Base-by-base conservation (phyloP, 2,888 invertebrate genomes). In the Caenorhabditis doughertyi region DNA sequence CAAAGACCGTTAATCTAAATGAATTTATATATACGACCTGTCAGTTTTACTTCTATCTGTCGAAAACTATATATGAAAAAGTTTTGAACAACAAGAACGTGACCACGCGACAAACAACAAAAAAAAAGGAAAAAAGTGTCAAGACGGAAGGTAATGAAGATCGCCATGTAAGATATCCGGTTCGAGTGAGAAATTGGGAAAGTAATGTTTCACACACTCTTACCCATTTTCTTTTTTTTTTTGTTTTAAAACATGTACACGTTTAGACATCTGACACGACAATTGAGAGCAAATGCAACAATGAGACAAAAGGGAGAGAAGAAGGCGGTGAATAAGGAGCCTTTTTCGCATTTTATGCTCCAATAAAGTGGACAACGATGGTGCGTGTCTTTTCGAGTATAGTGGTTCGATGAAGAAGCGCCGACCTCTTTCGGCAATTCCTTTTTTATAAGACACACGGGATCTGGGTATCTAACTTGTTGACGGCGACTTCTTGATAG, bases 291-390 rank as follows among this genome's bases (percentile, higher is more conserved):
- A 76, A 60, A 64, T 60, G 60, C 77, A 53, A 77, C 77, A 77
- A 77, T 77, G 68, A 77, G 68, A 77, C 77, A 77, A 77, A 77
- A 32, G 73, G 58, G 56, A 35, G 64, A 39, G 62, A 51, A 56
- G 65, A 68, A 51, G 67, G 68, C 68, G 60, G 60, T 68, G 68
- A 77, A 77, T 77, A 77, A 77, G 77, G 60, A 77, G 77, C 77
- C 68, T 49, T 77, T 77, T 77, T 77, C 77, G 62, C 77, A 77
- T 77, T 77, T 77, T 77, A 68, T 77, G 77, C 77, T 77, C 68
- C 77, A 77, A 77, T 77, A 77, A 77, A 77, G 62, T 68, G 77
- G 77, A 64, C 55, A 29, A 60, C 67, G 76, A 74, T 65, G 74
- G 74, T 58, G 67, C 44, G 68, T 49, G 68, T 51, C 65, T 65